These are phyloP conservation scores for Portevinia maculata DNA, from an alignment of 2,888 invertebrate species.

Conservation along the genomic window DNA sequence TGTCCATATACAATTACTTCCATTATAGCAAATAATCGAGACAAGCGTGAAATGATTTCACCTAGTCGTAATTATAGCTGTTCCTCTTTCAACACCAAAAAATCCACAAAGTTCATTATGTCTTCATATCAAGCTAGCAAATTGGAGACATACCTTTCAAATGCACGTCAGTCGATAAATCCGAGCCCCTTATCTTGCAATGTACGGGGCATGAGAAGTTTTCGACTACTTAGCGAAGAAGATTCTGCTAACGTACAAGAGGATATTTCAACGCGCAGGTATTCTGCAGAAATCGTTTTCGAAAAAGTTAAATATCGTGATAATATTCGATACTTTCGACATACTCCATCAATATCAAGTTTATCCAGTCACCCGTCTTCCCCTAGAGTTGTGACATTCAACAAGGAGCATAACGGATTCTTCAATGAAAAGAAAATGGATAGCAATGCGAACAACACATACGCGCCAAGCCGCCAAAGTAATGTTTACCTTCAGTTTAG, in stretches of 20 bases:
- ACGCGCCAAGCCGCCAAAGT: conserved; percentile 37
- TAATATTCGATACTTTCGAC: conserved; percentile 80
- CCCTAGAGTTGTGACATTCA: conserved; percentile 54
- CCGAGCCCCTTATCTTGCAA: conserved; percentile 39
- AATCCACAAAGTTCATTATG: conserved; percentile 76
- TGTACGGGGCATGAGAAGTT: conserved; percentile 41
- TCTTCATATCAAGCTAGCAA: conserved; percentile 70
- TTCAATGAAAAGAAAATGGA: conserved; percentile 41
- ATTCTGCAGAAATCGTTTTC: conserved; percentile 77
- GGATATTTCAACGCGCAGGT: conserved; percentile 29
- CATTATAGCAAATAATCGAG: conserved; percentile 36
- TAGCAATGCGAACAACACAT: conserved; percentile 27
- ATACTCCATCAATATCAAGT: conserved; percentile 81
- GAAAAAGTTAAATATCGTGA: conserved; percentile 81
- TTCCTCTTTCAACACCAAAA: conserved; percentile 69
- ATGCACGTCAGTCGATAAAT: conserved; percentile 50
- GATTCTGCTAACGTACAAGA: conserved; percentile 20
- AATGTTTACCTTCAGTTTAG: conserved; percentile 72
- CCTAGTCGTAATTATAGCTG: conserved; percentile 27
- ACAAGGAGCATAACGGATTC: conserved; percentile 42
- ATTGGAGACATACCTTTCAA: conserved; percentile 63
- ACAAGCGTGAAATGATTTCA: conserved; percentile 36
- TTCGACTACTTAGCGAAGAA: conserved; percentile 57
- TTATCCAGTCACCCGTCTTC: conserved; percentile 76
- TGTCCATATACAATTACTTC: conserved; percentile 60